Conservation (phyloP, 2,797 vertebrate genomes). For the Diplodus sargus region DNA sequence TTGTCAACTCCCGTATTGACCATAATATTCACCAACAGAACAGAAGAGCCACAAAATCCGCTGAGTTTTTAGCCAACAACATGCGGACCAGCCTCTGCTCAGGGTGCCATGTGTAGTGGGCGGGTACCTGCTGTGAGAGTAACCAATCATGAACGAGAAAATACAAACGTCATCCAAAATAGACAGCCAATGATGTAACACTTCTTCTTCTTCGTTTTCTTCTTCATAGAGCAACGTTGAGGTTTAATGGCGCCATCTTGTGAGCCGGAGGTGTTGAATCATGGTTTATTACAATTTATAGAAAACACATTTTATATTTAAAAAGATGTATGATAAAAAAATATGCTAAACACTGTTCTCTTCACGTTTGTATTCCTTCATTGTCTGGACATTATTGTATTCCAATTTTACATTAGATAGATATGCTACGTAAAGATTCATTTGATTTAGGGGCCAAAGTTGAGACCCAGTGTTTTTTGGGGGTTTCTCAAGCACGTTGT, state of each 20-base stretch:
- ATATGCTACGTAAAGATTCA: neutral
- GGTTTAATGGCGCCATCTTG: neutral
- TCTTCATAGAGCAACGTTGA: neutral
- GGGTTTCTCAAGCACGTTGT: neutral
- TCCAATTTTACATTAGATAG: neutral
- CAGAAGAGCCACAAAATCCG: neutral
- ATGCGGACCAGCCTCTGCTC: neutral
- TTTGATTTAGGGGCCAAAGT: neutral
- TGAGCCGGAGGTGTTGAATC: neutral
- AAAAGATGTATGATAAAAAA: neutral
- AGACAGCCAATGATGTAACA: neutral
- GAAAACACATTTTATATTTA: neutral
- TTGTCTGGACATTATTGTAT: neutral
- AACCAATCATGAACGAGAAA: constrained; percentile 27
- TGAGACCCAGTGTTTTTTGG: neutral
- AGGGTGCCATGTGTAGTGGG: neutral
- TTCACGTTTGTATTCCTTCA: neutral
- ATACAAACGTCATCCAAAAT: rapidly evolving
- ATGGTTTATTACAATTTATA: too few species aligned
- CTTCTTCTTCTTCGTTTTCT: constrained; percentile 19
- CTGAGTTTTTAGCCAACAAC: too few species aligned
- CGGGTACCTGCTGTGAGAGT: rapidly evolving
- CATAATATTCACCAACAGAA: neutral
- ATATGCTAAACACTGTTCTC: neutral
- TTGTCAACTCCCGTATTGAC: too few species aligned